Evolutionary conservation across 2,797 vertebrate species (phyloP), one percentile per base, ranked within the genome.

Genomic region (Limnodromus scolopaceus): DNA sequence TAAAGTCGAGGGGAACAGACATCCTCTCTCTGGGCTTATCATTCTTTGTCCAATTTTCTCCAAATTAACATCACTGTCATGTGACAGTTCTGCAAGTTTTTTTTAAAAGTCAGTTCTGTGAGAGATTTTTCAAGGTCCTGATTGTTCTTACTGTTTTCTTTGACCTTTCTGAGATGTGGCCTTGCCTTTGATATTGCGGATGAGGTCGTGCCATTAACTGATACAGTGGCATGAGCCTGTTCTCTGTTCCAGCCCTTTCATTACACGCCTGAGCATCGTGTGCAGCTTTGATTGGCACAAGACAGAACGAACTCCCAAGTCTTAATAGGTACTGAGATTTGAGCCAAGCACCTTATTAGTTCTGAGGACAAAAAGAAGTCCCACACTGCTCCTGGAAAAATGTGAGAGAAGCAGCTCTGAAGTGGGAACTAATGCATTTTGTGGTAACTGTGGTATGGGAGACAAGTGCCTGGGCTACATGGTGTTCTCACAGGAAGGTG

Each of bases 201-300:
- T 88, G 58, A 66, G 66, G 34, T 66, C 53, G 24, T n/a, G 28
- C 25, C 13, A 12, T 68, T 60, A n/a, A 39, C 34, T 60, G 34
- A n/a, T 39, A 18, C 7, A 24, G 68, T 48, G 57, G 28, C 53
- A 27, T 0, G 0, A 53, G 12, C 3, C 9, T 22, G 18, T 55
- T 87, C 58, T 87, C 38, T 79, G 3, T 72, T 60, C n/a, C 16
- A 34, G 10, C 32, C 38, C 19, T 53, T 82, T 74, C 51, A n/a
- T 61, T 78, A 22, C 12, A 6, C 0, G 0, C 66, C 25, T 34
- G n/a, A 53, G 57, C 0, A 0, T 64, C 45, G 85, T 83, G 13
- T 82, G 55, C 75, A 43, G 39, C 53, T 89, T 88, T 76, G 34
- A 34, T 7, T 74, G 58, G 63, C 32, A 30, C 36, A 60, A 66